Evolutionary conservation across 2,113 vertebrate genomes (phyloP).

Genomic region (Ammospiza nelsoni): DNA sequence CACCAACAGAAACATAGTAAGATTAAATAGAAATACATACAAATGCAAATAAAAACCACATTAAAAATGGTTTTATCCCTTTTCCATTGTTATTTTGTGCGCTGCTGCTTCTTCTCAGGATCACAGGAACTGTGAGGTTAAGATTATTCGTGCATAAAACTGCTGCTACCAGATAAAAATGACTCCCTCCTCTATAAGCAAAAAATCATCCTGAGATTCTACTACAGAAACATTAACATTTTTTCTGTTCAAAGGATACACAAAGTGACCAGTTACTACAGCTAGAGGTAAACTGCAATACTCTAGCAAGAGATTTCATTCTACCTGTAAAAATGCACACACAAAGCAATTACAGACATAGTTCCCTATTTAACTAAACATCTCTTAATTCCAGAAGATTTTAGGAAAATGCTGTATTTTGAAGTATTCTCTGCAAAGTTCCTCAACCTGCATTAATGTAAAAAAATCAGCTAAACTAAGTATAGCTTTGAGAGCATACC

Average conservation of each 20-base stretch:
- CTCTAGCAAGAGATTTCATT: not conserved
- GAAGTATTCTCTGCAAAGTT: not conserved
- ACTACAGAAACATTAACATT: not conserved
- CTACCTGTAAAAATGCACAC: not conserved
- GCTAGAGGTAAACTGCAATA: not conserved
- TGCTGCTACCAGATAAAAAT: not conserved
- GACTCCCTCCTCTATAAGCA: not conserved
- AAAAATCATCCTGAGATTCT: not conserved
- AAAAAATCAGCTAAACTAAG: not conserved
- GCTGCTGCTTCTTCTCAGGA: not conserved
- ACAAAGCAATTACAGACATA: not conserved
- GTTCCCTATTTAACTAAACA: not conserved
- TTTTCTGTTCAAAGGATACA: not conserved
- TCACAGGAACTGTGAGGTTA: not conserved
- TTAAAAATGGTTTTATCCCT: not conserved
- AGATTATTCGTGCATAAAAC: not conserved
- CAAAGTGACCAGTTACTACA: not conserved
- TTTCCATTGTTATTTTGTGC: not conserved
- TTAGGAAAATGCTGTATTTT: not conserved
- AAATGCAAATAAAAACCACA: not conserved
- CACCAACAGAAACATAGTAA: not conserved
- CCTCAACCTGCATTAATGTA: not conserved
- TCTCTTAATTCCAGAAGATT: not conserved
- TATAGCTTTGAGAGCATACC: constrained; percentile 74
- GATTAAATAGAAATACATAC: constrained; percentile 10